Evolutionary conservation across 2,113 vertebrate genomes (phyloP).

Genomic region (Dasypus novemcinctus): DNA sequence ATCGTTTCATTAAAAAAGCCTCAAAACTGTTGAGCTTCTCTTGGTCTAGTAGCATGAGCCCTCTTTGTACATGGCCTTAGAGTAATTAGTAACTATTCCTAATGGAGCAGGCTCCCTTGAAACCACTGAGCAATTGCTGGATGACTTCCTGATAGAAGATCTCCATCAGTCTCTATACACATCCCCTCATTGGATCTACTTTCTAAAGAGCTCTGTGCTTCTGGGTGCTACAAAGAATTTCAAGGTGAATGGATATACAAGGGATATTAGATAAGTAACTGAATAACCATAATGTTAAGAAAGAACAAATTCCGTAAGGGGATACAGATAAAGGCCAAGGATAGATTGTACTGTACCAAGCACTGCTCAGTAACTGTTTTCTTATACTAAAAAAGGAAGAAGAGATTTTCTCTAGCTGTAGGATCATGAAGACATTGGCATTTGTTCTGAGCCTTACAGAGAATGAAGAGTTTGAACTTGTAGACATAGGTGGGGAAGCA

Average conservation of each 20-base stretch:
- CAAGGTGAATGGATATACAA: not conserved
- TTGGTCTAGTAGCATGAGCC: not conserved
- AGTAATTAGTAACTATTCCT: not conserved
- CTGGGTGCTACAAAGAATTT: not conserved
- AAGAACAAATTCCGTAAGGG: not conserved
- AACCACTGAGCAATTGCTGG: not conserved
- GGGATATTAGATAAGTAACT: not conserved
- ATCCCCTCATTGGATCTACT: not conserved
- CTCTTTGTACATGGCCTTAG: not conserved
- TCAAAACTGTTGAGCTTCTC: not conserved
- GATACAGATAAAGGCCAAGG: not conserved
- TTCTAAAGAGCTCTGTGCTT: not conserved
- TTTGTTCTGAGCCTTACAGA: conserved; percentile 59
- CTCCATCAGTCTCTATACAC: not conserved
- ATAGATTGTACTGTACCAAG: not conserved
- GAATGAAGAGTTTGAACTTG: conserved; percentile 68
- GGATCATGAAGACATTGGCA: conserved; percentile 40
- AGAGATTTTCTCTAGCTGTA: not conserved
- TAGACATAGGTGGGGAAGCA: conserved; percentile 50
- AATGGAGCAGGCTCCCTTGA: not conserved
- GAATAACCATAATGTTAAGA: not conserved
- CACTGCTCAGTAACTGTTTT: not conserved
- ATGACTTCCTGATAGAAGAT: not conserved
- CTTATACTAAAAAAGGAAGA: not conserved
- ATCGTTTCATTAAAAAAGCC: not conserved